These are phyloP conservation scores for Crypturellus undulatus DNA, from an alignment of 2,113 vertebrate genomes.

Conservation along the genomic window DNA sequence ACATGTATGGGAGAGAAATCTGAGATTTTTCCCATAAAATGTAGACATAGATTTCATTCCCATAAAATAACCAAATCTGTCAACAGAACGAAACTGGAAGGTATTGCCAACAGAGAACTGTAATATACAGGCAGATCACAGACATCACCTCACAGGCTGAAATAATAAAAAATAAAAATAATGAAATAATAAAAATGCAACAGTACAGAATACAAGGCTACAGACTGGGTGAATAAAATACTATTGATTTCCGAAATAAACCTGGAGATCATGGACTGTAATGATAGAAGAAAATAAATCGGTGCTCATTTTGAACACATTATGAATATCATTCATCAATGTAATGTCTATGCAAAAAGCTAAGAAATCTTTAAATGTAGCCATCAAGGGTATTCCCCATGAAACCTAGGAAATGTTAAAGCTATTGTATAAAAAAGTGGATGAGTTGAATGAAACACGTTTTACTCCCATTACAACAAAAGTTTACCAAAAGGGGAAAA, in stretches of 20 bases:
- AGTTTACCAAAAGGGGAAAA: neutral
- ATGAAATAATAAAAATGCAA: slow-evolving; percentile 42
- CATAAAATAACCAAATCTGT: neutral
- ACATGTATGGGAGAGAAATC: neutral
- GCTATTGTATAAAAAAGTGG: slow-evolving; percentile 22
- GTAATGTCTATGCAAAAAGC: neutral
- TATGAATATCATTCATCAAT: slow-evolving; percentile 40
- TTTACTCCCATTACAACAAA: neutral
- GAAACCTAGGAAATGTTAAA: slow-evolving; percentile 43
- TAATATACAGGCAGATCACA: neutral
- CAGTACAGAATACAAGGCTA: neutral
- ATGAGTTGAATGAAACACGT: neutral
- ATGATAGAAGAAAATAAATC: slow-evolving; percentile 52
- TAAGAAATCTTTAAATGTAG: slow-evolving; percentile 10
- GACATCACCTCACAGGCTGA: neutral
- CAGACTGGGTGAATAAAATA: slow-evolving; percentile 38
- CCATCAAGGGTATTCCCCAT: slow-evolving; percentile 33
- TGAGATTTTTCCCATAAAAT: neutral
- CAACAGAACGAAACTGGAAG: neutral
- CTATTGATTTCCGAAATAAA: slow-evolving; percentile 37
- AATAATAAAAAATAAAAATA: slow-evolving; percentile 54
- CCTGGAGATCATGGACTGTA: neutral
- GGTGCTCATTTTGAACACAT: slow-evolving; percentile 56
- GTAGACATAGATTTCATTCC: neutral
- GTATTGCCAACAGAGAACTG: neutral